Base-by-base conservation (phyloP, 2,113 vertebrate genomes). In the Lophotis ruficrista region DNA sequence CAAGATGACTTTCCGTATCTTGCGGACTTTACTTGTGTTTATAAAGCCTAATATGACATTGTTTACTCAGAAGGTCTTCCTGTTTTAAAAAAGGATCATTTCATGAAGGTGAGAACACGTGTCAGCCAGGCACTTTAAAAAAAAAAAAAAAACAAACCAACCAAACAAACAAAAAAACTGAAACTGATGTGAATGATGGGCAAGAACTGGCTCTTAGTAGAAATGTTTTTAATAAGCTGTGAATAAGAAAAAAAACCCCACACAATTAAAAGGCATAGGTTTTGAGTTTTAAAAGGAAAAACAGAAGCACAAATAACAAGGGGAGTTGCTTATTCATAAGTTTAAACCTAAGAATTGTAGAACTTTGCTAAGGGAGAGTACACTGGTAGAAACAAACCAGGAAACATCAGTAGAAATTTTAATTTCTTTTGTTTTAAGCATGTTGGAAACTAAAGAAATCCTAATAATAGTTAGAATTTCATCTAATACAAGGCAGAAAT, bases 51-150 rank as follows among this genome's bases (percentile, higher is more conserved):
- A 51, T 53, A 43, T n/a, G 60, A 89, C 47, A 64, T 14, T 51
- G 38, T 69, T 94, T 90, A 78, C 51, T 54, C 8, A 2, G n/a
- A 87, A 94, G 60, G 75, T 83, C 89, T 92, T 95, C 93, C 76
- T 92, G 86, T 45, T 94, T 89, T 56, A 50, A 50, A 80, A 81
- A 73, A 65, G 60, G 58, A 79, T 69, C 27, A 6, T 54, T 90
- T 96, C 8, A 5, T 37, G 51, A 87, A 95, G 89, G 88, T 87
- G 69, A 84, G 56, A 92, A 84, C 35, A 62, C 0, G 2, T 43
- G 69, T 72, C 93, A 87, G 69, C 30, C 57, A 71, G 43, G 24
- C 41, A n/a, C 43, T 78, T 94, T 28, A 0, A 0, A 84, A 95
- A 96, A 73, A 78, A 83, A 43, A 43, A 43, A 43, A 43, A 43